These are phyloP conservation scores for Patella ulyssiponensis DNA, from an alignment of 2,888 invertebrate genomes.

Conservation along the genomic window DNA sequence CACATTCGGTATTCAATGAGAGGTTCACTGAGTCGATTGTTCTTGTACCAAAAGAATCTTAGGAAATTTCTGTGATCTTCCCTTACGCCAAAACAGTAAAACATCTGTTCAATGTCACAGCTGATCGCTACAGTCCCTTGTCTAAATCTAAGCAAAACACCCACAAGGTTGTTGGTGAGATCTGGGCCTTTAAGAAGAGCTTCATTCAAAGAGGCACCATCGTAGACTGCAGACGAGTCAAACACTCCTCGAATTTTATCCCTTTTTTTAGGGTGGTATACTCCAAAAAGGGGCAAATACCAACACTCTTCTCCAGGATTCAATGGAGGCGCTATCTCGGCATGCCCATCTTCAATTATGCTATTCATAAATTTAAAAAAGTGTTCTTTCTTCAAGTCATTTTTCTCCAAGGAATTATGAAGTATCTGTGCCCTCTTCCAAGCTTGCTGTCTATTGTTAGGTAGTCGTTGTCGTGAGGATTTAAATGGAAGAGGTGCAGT, in stretches of 20 bases:
- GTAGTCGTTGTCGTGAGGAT: too few species aligned
- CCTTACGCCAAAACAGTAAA: conserved; percentile 36
- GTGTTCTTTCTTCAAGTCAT: conserved; percentile 18
- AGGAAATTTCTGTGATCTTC: conserved; percentile 37
- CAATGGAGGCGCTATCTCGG: conserved; percentile 36
- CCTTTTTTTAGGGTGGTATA: conserved; percentile 38
- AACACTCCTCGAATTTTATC: conserved; percentile 34
- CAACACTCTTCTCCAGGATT: conserved; percentile 20
- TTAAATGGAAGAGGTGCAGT: not conserved
- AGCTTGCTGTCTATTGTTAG: too few species aligned
- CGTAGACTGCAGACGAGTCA: conserved; percentile 32
- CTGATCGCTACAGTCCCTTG: conserved; percentile 29
- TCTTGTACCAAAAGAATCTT: conserved; percentile 42
- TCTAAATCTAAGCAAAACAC: conserved; percentile 39
- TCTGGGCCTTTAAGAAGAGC: conserved; percentile 34
- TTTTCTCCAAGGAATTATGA: too few species aligned
- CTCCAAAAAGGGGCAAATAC: conserved; percentile 38
- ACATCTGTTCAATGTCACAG: conserved; percentile 42
- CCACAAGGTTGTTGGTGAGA: conserved; percentile 38
- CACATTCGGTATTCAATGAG: conserved; percentile 41
- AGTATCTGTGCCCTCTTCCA: too few species aligned
- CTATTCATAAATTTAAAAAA: conserved; percentile 29
- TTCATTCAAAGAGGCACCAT: conserved; percentile 32
- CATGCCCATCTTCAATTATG: conserved; percentile 28
- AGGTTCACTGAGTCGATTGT: conserved; percentile 32